Base-by-base conservation (phyloP, 1,140 invertebrate genomes). In the Drosophila fuyamai region DNA sequence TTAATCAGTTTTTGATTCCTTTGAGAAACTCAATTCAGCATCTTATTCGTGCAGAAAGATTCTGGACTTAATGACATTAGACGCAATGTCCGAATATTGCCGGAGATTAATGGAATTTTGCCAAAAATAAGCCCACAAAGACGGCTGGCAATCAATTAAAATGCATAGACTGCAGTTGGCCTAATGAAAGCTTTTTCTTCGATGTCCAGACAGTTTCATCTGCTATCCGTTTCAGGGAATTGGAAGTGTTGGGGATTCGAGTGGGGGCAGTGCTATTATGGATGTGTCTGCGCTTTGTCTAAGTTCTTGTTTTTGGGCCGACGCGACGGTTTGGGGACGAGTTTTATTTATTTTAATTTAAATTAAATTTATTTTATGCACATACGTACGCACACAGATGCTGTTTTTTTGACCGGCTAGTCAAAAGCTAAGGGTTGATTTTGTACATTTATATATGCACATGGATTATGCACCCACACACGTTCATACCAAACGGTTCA, bases 261-360 rank as follows among this genome's bases (percentile, higher is more conserved):
- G 29, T 6, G 43, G 55, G 12, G 5, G 14, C 9, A 10, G n/a
- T 32, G 47, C 65, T 36, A 70, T 71, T 71, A 75, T 65, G 75
- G 43, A 68, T 72, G 58, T 80, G 62, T 79, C 77, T 78, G 78
- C 67, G 65, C 62, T 86, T 81, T 66, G 78, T 79, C 82, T 86
- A 85, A 86, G 61, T 56, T 76, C 63, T 81, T 83, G 83, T 86
- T 83, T 77, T 85, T 77, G 75, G 41, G 63, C 14, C 16, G 50
- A 14, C 54, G 44, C 23, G 16, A 10, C 32, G 41, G 53, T 13
- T 51, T 41, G 36, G 58, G 53, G 35, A 40, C 54, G 38, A 63
- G 66, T 89, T 89, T 88, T 89, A 89, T 89, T 89, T 89, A 89
- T 89, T 89, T 88, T 89, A 88, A 88, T 84, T 89, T 79, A 89